Base-by-base conservation (phyloP, 1,140 invertebrate genomes). In the Pogonomyrmex californicus region DNA sequence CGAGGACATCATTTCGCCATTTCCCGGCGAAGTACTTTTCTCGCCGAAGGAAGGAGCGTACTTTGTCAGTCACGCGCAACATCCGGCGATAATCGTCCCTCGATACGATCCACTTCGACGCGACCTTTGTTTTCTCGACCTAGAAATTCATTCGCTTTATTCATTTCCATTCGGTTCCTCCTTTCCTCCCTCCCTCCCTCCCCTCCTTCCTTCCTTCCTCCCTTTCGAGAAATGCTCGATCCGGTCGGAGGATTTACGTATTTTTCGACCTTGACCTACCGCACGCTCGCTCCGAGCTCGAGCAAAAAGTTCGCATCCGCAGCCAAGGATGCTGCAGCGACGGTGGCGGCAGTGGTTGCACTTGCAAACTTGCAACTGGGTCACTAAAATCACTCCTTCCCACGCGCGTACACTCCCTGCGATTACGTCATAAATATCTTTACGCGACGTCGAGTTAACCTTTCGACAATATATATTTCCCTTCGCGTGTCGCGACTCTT, bases 251-350 rank as follows among this genome's bases (percentile, higher is more conserved):
- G 65, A 87, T 87, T 90, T 89, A 89, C 60, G 41, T 82, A 73
- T 71, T 87, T 87, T 66, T 87, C 88, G 88, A n/a, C 88, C 88
- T 56, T 90, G 88, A 90, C 88, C 51, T 1, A 36, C 30, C 38
- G 54, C 51, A 70, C 68, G 62, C 33, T 23, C 23, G 68, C 23
- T 71, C 56, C 47, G 85, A 85, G n/a, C 44, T 83, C 76, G 36
- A 1, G 38, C 44, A 85, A 89, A 83, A 89, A 90, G 83, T 90
- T 87, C 10, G 12, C 49, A n/a, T 65, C 10, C 41, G 58, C 60
- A 66, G 54, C 49, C 51, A 62, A 23, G 60, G 41, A 82, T 66
- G 63, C 63, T 51, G 47, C 75, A 47, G n/a, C 70, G 76, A 14
- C 54, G 38, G 12, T 49, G 60, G 36, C 87, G 17, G 58, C 30